A percentile compares a stretch with the other conserved stretches of the same genome.
Evolutionary conservation across 2,797 vertebrate genomes (phyloP).

Genomic region (Mycteria americana): DNA sequence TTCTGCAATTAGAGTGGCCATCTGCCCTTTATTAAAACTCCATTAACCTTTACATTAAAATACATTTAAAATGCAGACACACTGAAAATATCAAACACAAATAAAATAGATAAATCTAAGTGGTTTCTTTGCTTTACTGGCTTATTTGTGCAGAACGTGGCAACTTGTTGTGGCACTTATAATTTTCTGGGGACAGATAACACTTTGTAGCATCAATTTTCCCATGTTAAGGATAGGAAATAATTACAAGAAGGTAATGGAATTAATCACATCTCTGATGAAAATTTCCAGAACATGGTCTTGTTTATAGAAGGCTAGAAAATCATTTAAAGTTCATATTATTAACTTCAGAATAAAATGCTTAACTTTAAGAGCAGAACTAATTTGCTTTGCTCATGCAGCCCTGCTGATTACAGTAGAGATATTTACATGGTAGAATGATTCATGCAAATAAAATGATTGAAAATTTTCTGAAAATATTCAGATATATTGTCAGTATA

Average conservation of each 20-base stretch:
- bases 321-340: neutral
- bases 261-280: neutral
- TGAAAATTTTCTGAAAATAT: neutral
- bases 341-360: neutral
- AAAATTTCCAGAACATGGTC: neutral
- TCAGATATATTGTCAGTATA: neutral
- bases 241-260: neutral
- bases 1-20: slow-evolving; percentile 64
- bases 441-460: neutral
- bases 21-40: slow-evolving; percentile 72
- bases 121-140: neutral
- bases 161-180: neutral
- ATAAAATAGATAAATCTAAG: slow-evolving; percentile 55
- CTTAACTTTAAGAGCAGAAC: neutral
- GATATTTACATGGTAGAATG: neutral
- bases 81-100: slow-evolving; percentile 66
- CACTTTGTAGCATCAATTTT: neutral
- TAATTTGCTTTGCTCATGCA: neutral
- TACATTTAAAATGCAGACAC: slow-evolving; percentile 65
- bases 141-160: neutral
- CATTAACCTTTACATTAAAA: slow-evolving; percentile 76
- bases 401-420: neutral
- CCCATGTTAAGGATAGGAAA: neutral
- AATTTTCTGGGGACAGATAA: neutral
- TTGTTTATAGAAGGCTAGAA: neutral